Evolutionary conservation across 2,113 vertebrate species (phyloP).

Genomic region (Thalassarche chlororhynchos): DNA sequence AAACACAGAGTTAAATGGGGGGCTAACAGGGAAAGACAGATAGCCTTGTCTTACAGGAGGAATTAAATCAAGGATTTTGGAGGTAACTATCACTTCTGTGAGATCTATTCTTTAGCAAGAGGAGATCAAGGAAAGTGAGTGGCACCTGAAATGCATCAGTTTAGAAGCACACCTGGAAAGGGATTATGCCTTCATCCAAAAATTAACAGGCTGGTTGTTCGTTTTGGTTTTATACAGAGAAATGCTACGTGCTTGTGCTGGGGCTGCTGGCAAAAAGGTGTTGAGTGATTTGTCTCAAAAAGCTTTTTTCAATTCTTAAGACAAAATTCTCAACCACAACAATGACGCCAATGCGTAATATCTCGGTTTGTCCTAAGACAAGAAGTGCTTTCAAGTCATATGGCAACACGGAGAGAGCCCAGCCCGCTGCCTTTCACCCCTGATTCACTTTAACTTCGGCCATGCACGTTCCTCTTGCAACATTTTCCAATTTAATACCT

Average conservation of each 20-base stretch:
- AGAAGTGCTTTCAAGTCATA: not conserved
- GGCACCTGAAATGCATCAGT: not conserved
- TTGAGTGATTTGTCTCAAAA: not conserved
- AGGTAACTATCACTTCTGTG: not conserved
- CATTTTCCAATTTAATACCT: not conserved
- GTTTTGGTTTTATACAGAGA: not conserved
- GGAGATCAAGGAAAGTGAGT: not conserved
- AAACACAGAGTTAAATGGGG: not conserved
- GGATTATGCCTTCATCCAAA: not conserved
- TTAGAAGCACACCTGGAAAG: not conserved
- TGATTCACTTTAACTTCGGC: not conserved
- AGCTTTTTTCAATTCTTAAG: not conserved
- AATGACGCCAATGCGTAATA: accelerated
- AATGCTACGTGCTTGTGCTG: accelerated
- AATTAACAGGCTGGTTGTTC: not conserved
- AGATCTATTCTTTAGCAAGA: not conserved
- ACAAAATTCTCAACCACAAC: not conserved
- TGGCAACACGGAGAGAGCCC: not conserved
- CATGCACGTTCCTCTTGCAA: accelerated
- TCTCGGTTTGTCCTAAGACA: accelerated
- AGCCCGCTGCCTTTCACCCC: not conserved
- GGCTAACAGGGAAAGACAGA: too few species aligned
- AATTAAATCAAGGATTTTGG: not conserved
- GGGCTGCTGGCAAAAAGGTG: not conserved
- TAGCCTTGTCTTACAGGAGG: not conserved